Base-by-base conservation (phyloP, 2,113 vertebrate genomes). In the Ivindomyrus marchei region DNA sequence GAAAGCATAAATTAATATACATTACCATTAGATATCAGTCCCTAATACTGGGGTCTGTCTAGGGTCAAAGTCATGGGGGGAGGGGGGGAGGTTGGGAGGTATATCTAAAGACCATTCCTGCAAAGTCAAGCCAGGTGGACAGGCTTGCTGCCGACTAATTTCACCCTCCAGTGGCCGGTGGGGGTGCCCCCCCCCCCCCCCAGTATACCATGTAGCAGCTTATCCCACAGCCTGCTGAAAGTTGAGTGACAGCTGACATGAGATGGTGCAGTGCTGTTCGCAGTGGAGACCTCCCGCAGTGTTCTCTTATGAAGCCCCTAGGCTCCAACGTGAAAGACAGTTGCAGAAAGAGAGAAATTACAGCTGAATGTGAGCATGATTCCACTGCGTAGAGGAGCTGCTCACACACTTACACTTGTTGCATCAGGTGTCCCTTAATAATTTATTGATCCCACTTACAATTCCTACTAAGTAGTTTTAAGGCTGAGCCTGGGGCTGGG, bases 161-260 rank as follows among this genome's bases (percentile, higher is more conserved):
- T 95, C 93, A 94, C 93, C 93, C 94, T 94, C 92, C 89, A 89
- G 89, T 91, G 92, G 93, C 89, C 94, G 93, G 85, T 13, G 90
- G n/a, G n/a, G n/a, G n/a, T n/a, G n/a, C 31, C 31, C 31, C 31
- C 31, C 31, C 31, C 31, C 13, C 49, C 49, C 52, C 19, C 5
- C 19, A 58, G 39, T 58, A 39, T 31, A 93, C 87, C 90, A 31
- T 91, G 90, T 90, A 92, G 92, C 89, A 90, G 88, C 0, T 91
- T 92, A 80, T 89, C 87, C 89, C 56, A n/a, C 88, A 91, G 91
- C 91, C 58, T 53, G 91, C 53, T 90, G 92, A 92, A 66, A 66
- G 58, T 27, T 88, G 56, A 74, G 42, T 52, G 85, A 47, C 21
- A 11, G 36, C 47, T 58, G 52, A 88, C 70, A 92, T 88, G 88